phyloP scores from a whole-genome alignment of 1,140 invertebrate species.

The Drosophila nannoptera region DNA sequence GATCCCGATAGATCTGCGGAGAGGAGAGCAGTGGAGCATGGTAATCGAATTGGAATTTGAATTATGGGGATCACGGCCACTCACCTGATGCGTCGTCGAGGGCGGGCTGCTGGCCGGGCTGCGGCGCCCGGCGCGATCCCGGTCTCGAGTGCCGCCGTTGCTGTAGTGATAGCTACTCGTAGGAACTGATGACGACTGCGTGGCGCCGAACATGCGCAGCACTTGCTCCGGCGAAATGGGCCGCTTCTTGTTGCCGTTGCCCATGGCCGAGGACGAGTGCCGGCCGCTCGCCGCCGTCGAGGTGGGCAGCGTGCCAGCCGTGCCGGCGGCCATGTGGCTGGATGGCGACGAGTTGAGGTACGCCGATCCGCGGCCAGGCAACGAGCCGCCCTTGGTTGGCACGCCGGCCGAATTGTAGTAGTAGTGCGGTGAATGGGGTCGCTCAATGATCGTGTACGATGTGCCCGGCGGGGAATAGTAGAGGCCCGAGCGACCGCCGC shows the following conservation, averaged over 20 bases:
- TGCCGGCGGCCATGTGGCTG: slow-evolving; percentile 79
- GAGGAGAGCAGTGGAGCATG: background rate
- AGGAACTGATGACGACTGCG: slow-evolving; percentile 79
- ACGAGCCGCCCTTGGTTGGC: slow-evolving; percentile 78
- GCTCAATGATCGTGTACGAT: slow-evolving; percentile 91
- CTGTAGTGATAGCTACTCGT: slow-evolving; percentile 79
- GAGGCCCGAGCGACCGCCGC: slow-evolving; percentile 81
- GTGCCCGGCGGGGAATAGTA: slow-evolving; percentile 87
- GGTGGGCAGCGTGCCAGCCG: slow-evolving; percentile 74
- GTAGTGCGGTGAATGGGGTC: slow-evolving; percentile 86
- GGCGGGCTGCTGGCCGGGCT: slow-evolving; percentile 88
- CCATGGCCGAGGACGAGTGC: slow-evolving; percentile 52
- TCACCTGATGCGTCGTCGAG: slow-evolving; percentile 84
- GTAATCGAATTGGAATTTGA: background rate
- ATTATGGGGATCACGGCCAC: background rate
- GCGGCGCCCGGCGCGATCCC: slow-evolving; percentile 79
- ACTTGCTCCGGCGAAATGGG: slow-evolving; percentile 89
- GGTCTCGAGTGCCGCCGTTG: slow-evolving; percentile 72
- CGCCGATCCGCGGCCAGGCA: slow-evolving; percentile 80
- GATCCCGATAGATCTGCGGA: slow-evolving; percentile 72
- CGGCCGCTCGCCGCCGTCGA: slow-evolving; percentile 69
- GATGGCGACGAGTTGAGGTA: slow-evolving; percentile 82
- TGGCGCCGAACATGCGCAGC: slow-evolving; percentile 83
- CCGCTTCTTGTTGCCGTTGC: slow-evolving; percentile 82
- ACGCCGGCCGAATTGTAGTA: slow-evolving; percentile 78